phyloP scores from a whole-genome alignment of 2,797 vertebrate genomes.

The Eulemur mongoz region DNA sequence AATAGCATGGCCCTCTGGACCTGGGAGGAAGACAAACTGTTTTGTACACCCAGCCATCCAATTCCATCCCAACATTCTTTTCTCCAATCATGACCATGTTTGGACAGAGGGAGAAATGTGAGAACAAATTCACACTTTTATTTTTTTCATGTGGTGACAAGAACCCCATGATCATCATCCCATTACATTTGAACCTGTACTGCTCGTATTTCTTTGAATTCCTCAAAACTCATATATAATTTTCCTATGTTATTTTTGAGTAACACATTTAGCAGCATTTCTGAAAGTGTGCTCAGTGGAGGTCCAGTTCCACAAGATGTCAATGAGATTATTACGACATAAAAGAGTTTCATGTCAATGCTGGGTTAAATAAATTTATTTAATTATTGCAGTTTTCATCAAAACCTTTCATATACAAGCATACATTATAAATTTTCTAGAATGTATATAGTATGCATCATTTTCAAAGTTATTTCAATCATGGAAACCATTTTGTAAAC shows the following conservation, averaged over 20 bases:
- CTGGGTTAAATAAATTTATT: background rate
- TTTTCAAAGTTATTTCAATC: constrained; percentile 25
- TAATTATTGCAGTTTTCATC: background rate
- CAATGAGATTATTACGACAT: constrained; percentile 26
- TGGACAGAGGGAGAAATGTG: background rate
- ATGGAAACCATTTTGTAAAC: constrained; percentile 35
- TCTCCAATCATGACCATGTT: background rate
- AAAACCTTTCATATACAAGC: background rate
- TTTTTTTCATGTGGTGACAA: constrained; percentile 1
- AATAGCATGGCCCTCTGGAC: background rate
- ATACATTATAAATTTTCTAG: background rate
- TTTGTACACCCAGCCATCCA: background rate
- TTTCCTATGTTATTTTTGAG: background rate
- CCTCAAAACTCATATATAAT: background rate
- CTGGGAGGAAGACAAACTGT: background rate
- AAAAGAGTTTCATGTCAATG: background rate
- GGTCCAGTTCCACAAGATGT: background rate
- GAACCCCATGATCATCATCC: background rate
- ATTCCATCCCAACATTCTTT: background rate
- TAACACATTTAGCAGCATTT: constrained; percentile 25
- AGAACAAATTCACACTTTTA: background rate
- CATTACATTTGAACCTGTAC: background rate
- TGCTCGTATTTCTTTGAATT: background rate
- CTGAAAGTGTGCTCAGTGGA: background rate
- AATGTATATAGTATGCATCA: background rate